A percentile compares a stretch with the other conserved stretches of the same genome.
These are phyloP conservation scores for Thalassarche chlororhynchos DNA, from an alignment of 2,113 vertebrate genomes.

Conservation along the genomic window DNA sequence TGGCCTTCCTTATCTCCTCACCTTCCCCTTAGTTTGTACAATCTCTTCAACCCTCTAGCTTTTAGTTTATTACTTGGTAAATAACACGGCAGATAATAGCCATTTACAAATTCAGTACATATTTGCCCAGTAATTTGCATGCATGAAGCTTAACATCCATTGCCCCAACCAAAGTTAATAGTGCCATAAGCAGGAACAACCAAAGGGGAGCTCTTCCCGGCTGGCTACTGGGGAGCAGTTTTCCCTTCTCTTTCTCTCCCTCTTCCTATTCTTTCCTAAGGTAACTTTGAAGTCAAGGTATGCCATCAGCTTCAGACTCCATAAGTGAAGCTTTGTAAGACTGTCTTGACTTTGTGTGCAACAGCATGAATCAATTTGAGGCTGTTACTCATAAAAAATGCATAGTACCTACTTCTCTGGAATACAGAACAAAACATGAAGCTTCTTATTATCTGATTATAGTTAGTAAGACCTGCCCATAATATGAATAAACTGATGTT, in stretches of 20 bases:
- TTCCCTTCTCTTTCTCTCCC: background rate
- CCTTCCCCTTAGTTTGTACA: background rate
- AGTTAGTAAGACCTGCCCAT: background rate
- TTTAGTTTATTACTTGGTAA: background rate
- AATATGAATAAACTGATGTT: background rate
- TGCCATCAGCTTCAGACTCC: background rate
- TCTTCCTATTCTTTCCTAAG: background rate
- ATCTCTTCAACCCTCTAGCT: background rate
- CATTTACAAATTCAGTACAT: background rate
- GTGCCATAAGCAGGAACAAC: background rate
- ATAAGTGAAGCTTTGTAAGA: background rate
- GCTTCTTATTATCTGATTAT: background rate
- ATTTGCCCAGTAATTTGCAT: background rate
- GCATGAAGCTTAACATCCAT: background rate
- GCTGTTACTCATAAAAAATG: background rate
- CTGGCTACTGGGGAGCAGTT: background rate
- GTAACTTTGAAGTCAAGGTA: background rate
- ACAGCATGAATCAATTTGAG: background rate
- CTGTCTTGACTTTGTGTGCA: background rate
- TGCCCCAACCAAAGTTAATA: background rate
- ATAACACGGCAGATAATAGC: background rate
- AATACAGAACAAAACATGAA: background rate
- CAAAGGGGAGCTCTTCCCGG: background rate
- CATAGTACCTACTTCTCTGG: background rate
- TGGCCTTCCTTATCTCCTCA: background rate